Evolutionary conservation across 2,113 vertebrate genomes (phyloP).

Genomic region (Dromiciops gliroides): DNA sequence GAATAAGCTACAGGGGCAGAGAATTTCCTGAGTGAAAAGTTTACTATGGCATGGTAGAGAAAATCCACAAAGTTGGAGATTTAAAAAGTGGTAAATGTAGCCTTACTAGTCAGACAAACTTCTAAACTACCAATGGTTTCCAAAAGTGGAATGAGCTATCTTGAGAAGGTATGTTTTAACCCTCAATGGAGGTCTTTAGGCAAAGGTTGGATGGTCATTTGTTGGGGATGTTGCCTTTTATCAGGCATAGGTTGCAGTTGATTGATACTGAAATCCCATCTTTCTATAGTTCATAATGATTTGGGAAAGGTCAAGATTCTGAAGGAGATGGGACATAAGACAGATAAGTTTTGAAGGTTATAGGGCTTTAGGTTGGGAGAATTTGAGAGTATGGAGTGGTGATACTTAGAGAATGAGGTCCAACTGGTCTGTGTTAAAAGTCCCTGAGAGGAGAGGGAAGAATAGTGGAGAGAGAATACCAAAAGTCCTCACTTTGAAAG

Average conservation of each 20-base stretch:
- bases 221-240: not conserved
- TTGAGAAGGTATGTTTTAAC: not conserved
- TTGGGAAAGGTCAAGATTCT: not conserved
- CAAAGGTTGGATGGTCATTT: not conserved
- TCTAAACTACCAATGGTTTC: not conserved
- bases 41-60: not conserved
- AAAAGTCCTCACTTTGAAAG: not conserved
- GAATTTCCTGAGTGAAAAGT: not conserved
- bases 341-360: not conserved
- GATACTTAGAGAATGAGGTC: not conserved
- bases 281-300: not conserved
- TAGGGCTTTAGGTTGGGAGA: not conserved
- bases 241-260: not conserved
- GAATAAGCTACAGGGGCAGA: not conserved
- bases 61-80: not conserved
- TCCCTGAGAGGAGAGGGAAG: not conserved
- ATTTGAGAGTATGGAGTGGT: not conserved
- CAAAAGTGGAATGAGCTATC: not conserved
- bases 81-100: not conserved
- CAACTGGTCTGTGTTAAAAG: not conserved
- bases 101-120: not conserved
- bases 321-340: not conserved
- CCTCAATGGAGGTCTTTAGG: not conserved
- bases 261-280: not conserved
- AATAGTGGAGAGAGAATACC: not conserved